phyloP scores from a whole-genome alignment of 92 coral and sea anemone species.

The Desmophyllum pertusum region DNA sequence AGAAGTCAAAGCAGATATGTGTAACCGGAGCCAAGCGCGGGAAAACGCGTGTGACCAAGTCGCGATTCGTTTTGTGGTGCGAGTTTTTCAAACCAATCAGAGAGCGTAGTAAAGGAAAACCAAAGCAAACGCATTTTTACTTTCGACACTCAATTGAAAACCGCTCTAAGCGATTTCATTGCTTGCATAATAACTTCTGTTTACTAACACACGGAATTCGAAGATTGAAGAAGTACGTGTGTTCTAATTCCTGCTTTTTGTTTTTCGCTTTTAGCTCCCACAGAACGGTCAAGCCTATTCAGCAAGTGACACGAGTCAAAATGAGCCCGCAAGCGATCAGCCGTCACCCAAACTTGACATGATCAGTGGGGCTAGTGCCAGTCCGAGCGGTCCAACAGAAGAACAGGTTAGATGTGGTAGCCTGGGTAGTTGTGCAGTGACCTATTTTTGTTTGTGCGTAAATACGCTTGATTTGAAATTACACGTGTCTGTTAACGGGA shows the following conservation, averaged over 20 bases:
- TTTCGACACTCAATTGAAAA: no score
- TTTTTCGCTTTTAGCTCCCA: background rate
- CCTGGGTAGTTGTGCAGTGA: background rate
- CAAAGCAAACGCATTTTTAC: no score
- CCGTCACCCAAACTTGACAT: conserved; percentile 33
- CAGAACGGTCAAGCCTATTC: background rate
- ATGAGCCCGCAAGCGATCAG: conserved; percentile 24
- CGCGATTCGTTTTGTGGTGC: no score
- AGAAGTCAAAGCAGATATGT: no score
- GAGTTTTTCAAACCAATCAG: no score
- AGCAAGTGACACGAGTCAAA: background rate
- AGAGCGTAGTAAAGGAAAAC: no score
- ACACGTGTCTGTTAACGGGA: background rate
- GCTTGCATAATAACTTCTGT: no score
- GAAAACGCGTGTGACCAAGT: no score
- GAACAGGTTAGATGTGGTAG: background rate
- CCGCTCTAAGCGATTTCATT: no score
- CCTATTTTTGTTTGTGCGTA: background rate
- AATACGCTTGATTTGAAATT: background rate
- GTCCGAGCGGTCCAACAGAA: conserved; percentile 4
- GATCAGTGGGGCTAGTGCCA: conserved; percentile 23
- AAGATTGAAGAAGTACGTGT: no score
- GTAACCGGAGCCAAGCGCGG: no score
- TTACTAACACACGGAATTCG: background rate
- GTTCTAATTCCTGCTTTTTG: background rate